These are phyloP conservation scores for Paramuricea clavata DNA, from an alignment of 92 coral and sea anemone species.

Conservation along the genomic window DNA sequence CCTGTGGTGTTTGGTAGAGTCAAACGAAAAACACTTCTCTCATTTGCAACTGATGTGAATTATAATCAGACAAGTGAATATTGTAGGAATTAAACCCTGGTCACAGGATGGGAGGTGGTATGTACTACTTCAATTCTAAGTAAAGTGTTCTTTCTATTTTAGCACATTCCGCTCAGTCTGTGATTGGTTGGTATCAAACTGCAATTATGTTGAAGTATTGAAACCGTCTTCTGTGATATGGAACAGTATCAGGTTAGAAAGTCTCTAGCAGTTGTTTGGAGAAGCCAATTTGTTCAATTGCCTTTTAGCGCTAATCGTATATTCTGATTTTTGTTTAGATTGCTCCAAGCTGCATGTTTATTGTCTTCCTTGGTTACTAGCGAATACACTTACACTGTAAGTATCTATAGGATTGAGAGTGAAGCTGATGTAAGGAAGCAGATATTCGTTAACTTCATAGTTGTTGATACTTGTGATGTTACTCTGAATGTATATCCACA, in stretches of 20 bases:
- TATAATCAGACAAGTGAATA: too few species aligned
- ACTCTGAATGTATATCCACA: too few species aligned
- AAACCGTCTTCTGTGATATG: conserved; percentile 82
- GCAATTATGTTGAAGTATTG: conserved; percentile 74
- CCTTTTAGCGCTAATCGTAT: background rate
- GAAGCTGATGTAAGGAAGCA: too few species aligned
- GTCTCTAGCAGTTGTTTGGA: background rate
- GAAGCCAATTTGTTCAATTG: background rate
- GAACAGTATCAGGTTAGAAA: conserved; percentile 81
- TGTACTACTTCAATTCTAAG: too few species aligned
- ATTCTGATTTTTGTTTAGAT: background rate
- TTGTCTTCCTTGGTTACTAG: background rate
- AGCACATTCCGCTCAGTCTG: conserved; percentile 18
- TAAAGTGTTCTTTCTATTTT: background rate
- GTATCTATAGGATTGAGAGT: background rate
- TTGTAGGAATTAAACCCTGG: too few species aligned
- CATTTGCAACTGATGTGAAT: too few species aligned
- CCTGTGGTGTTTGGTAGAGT: too few species aligned
- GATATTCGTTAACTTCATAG: too few species aligned
- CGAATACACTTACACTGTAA: background rate
- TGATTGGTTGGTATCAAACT: conserved; percentile 79
- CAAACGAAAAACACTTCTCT: too few species aligned
- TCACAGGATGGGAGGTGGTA: too few species aligned
- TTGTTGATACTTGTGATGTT: too few species aligned
- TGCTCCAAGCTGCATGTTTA: conserved; percentile 22